Evolutionary conservation across 2,797 vertebrate species (phyloP).

Genomic region (Sebastes itinus): DNA sequence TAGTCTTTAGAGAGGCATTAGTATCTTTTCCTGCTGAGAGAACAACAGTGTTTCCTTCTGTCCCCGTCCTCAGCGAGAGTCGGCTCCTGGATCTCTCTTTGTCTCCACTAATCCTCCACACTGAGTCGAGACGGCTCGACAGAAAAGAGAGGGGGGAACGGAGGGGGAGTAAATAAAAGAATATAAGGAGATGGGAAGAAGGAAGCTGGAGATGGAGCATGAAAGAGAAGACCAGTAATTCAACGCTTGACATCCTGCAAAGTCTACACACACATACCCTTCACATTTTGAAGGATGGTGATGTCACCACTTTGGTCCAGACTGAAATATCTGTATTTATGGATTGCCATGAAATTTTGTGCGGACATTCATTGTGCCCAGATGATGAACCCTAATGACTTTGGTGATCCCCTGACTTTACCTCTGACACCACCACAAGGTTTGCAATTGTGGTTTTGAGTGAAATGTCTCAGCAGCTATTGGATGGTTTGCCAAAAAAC

Average conservation of each 20-base stretch:
- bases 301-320: neutral
- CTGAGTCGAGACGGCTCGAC: conserved; percentile 22
- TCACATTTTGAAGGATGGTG: neutral
- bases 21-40: conserved; percentile 55
- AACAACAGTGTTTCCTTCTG: conserved; percentile 49
- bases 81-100: conserved; percentile 53
- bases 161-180: conserved; percentile 1
- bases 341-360: neutral
- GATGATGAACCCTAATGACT: neutral
- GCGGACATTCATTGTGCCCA: neutral
- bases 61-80: conserved; percentile 32
- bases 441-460: neutral
- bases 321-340: neutral
- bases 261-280: neutral
- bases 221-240: neutral
- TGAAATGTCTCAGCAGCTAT: neutral
- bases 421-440: neutral
- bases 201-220: neutral
- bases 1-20: conserved; percentile 49
- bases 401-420: neutral
- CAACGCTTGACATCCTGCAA: conserved; percentile 6
- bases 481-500: neutral
- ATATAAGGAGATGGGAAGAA: conserved; percentile 14
- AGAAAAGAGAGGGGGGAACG: neutral
- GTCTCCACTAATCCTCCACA: conserved; percentile 66